Percentiles rank a stretch among this genome's conserved stretches.
Evolutionary conservation across 2,113 vertebrate species (phyloP).

Genomic region (Antechinus flavipes): DNA sequence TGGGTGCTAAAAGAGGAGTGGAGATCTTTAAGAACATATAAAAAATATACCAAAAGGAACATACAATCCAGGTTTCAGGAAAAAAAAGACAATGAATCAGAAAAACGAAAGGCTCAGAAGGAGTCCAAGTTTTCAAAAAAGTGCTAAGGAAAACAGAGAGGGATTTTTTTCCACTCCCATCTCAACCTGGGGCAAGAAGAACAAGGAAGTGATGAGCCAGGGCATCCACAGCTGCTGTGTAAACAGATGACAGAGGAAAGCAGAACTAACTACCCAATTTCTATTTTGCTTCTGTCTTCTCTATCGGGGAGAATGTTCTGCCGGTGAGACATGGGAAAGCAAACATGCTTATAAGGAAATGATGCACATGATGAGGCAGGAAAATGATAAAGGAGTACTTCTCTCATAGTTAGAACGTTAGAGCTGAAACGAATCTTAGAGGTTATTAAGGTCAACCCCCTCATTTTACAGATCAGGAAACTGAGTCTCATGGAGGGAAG

Average conservation of each 20-base stretch:
- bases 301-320: background rate
- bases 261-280: background rate
- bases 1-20: background rate
- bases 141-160: background rate
- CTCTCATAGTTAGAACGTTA: background rate
- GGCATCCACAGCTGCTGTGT: background rate
- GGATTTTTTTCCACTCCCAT: background rate
- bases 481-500: background rate
- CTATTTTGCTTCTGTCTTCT: background rate
- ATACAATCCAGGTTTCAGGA: background rate
- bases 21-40: background rate
- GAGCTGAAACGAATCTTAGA: background rate
- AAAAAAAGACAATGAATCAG: background rate
- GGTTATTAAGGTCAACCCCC: background rate
- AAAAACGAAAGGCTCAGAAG: background rate
- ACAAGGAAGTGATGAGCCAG: background rate
- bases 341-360: background rate
- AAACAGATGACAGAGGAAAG: background rate
- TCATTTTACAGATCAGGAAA: background rate
- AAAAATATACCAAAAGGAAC: background rate
- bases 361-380: background rate
- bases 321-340: background rate
- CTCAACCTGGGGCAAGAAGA: background rate
- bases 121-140: background rate
- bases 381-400: background rate